A percentile compares a stretch with the other conserved stretches of the same genome.
phyloP scores from a whole-genome alignment of 2,113 vertebrate genomes.

The Platysteira castanea region DNA sequence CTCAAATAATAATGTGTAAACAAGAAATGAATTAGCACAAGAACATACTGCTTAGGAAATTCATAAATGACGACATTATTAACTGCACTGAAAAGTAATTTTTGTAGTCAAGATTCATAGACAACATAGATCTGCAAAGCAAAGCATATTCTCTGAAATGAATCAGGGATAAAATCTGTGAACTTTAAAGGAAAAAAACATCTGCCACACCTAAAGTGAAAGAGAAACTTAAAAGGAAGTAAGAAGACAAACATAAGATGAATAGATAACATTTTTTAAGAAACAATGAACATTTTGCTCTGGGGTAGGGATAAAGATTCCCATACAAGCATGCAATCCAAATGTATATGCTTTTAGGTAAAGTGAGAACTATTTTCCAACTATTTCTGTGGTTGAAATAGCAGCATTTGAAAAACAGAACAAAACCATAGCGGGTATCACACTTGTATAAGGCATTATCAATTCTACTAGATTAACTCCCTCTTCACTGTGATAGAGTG shows the following conservation, averaged over 20 bases:
- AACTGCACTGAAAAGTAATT: background rate
- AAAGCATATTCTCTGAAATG: conserved; percentile 35
- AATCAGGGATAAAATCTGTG: background rate
- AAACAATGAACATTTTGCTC: background rate
- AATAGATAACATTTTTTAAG: background rate
- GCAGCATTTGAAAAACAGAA: background rate
- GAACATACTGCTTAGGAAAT: background rate
- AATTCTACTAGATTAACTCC: background rate
- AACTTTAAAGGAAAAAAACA: background rate
- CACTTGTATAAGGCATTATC: background rate
- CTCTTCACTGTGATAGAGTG: background rate
- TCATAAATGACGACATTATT: conserved; percentile 8
- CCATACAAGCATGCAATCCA: background rate
- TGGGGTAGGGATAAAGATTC: background rate
- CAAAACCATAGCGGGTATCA: background rate
- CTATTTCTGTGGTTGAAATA: background rate
- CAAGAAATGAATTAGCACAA: background rate
- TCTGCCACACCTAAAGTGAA: background rate
- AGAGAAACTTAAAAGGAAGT: background rate
- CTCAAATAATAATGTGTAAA: background rate
- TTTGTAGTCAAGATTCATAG: conserved; percentile 8
- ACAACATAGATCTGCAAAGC: background rate
- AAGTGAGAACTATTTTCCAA: background rate
- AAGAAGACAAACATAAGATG: background rate
- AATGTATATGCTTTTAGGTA: background rate